Percentiles rank a stretch among this genome's conserved stretches.
phyloP scores from a whole-genome alignment of 2,888 invertebrate species.

The Zonitis immaculata region DNA sequence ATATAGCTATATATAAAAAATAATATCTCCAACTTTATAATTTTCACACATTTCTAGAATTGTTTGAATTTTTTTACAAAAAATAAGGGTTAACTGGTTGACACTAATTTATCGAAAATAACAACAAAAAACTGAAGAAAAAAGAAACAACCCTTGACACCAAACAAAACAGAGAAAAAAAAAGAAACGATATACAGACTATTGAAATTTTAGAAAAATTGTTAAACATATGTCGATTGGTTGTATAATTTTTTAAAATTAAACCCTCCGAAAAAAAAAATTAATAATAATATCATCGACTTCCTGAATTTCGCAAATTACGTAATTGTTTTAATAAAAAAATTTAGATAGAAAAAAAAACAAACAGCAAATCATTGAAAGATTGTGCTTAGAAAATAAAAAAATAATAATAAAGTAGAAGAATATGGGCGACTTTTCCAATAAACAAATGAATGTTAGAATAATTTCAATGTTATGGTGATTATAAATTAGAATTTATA shows the following conservation, averaged over 20 bases:
- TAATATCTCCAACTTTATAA: background rate
- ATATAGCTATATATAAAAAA: no score
- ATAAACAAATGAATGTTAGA: background rate
- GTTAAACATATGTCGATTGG: background rate
- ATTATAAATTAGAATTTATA: background rate
- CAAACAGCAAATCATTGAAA: background rate
- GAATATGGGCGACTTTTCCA: no score
- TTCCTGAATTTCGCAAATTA: background rate
- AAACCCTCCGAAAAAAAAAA: background rate
- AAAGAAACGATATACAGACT: background rate
- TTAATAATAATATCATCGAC: no score
- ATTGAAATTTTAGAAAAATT: background rate
- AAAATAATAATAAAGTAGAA: background rate
- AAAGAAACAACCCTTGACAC: background rate
- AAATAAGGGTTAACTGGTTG: background rate
- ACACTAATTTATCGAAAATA: background rate
- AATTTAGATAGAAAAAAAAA: background rate
- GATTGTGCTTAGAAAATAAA: background rate
- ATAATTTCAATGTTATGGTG: background rate
- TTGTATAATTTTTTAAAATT: background rate
- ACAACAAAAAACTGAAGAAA: background rate
- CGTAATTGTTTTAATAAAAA: no score
- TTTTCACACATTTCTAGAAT: background rate
- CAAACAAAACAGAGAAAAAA: background rate
- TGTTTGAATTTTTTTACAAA: no score